These are phyloP conservation scores for Ctenopoma multispine DNA, from an alignment of 2,797 vertebrate species.

Conservation along the genomic window DNA sequence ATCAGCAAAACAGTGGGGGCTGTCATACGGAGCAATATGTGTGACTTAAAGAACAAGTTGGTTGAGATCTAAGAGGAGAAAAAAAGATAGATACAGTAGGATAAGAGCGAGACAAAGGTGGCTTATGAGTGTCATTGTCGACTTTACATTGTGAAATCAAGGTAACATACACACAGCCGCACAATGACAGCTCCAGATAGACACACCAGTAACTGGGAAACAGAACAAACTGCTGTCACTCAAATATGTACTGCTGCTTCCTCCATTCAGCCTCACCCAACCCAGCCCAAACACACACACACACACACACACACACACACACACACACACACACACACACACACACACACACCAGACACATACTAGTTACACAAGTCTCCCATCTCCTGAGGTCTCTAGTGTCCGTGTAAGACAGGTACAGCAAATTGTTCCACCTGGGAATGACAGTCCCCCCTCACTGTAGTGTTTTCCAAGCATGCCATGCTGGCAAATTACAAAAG, in stretches of 20 bases:
- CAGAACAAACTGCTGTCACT: slow-evolving; percentile 63
- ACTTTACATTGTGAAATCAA: slow-evolving; percentile 49
- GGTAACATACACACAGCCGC: slow-evolving; percentile 5
- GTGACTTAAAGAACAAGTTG: not conserved
- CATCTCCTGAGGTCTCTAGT: not conserved
- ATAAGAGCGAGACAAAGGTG: not conserved
- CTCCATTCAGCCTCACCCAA: slow-evolving; percentile 49
- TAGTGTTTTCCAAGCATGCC: not conserved
- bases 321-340: slow-evolving; percentile 9
- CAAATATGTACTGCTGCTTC: slow-evolving; percentile 52
- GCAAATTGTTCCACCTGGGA: not conserved
- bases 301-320: slow-evolving; percentile 9
- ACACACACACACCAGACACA: slow-evolving; percentile 16
- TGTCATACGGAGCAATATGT: slow-evolving; percentile 22
- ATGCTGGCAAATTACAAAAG: not conserved
- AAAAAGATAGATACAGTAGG: not conserved
- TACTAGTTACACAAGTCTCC: too few relatives aligned
- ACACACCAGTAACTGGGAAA: slow-evolving; percentile 32
- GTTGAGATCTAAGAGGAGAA: too few relatives aligned
- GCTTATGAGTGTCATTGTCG: slow-evolving; percentile 48
- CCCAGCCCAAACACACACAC: not conserved
- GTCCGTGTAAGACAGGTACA: slow-evolving; percentile 8
- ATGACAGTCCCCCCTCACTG: not conserved
- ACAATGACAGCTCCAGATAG: slow-evolving; percentile 42
- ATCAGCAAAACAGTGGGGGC: not conserved